These are phyloP conservation scores for Drosophila miranda DNA, from an alignment of 1,140 invertebrate genomes.

Conservation along the genomic window DNA sequence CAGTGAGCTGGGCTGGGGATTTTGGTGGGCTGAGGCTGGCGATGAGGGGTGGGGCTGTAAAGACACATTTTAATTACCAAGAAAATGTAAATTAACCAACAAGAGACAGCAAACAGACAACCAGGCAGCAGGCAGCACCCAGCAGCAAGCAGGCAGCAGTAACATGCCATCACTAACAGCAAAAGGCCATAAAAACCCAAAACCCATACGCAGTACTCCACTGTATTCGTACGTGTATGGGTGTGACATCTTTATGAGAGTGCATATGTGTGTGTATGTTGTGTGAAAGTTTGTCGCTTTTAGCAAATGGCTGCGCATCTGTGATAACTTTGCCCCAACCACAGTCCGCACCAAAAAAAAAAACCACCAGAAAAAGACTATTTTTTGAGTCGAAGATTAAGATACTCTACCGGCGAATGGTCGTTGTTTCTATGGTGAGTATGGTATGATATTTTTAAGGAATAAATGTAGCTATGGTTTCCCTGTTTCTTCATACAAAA, in stretches of 20 bases:
- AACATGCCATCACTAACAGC: slow-evolving; percentile 42
- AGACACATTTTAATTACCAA: slow-evolving; percentile 77
- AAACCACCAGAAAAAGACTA: slow-evolving; percentile 26
- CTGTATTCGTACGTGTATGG: background rate
- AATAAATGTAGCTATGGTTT: too few relatives aligned
- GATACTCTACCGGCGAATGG: too few relatives aligned
- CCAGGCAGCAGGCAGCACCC: slow-evolving; percentile 23
- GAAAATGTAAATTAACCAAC: slow-evolving; percentile 78
- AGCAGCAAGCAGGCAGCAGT: slow-evolving; percentile 19
- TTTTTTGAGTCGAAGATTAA: too few relatives aligned
- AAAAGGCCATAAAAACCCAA: slow-evolving; percentile 44
- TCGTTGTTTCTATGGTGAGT: too few relatives aligned
- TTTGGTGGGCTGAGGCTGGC: too few relatives aligned
- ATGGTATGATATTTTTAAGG: too few relatives aligned
- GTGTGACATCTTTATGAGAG: background rate
- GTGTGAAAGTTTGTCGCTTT: slow-evolving; percentile 33
- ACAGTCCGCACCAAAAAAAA: slow-evolving; percentile 27
- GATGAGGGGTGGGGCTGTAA: slow-evolving; percentile 8
- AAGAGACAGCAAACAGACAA: slow-evolving; percentile 67
- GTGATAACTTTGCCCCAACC: slow-evolving; percentile 58
- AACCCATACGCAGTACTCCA: slow-evolving; percentile 56
- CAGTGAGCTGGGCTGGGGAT: background rate
- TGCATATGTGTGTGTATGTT: background rate
- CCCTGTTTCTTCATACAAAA: too few relatives aligned
- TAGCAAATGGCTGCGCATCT: slow-evolving; percentile 59